These are phyloP conservation scores for Aleiodes sp. DNA, from an alignment of 1,140 invertebrate genomes.

Conservation along the genomic window DNA sequence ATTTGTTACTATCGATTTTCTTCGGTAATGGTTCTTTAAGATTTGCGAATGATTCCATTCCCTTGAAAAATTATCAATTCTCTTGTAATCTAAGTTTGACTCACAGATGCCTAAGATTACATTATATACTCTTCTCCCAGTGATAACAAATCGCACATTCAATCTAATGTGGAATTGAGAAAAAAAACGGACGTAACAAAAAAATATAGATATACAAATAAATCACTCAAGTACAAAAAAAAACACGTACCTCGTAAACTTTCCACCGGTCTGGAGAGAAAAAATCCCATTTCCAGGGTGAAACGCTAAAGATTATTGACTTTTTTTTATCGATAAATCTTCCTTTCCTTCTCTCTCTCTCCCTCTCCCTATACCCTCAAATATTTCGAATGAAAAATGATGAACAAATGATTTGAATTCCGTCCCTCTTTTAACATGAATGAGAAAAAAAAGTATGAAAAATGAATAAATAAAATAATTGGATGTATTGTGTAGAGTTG, in stretches of 20 bases:
- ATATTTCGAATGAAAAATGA: too few relatives aligned
- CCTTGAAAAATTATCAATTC: background rate
- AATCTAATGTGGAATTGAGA: background rate
- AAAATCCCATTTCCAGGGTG: constrained; percentile 22
- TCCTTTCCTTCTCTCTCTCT: too few relatives aligned
- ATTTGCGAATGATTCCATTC: too few relatives aligned
- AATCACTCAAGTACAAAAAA: background rate
- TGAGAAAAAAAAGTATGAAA: too few relatives aligned
- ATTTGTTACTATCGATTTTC: too few relatives aligned
- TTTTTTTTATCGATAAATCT: background rate
- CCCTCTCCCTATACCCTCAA: too few relatives aligned
- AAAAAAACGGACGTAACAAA: background rate
- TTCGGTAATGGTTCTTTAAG: too few relatives aligned
- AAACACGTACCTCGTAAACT: constrained; percentile 26
- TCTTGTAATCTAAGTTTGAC: background rate
- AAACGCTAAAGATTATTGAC: background rate
- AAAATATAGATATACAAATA: background rate
- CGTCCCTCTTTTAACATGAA: too few relatives aligned
- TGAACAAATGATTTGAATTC: background rate
- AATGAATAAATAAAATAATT: background rate
- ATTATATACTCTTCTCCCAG: background rate
- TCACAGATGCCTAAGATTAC: background rate
- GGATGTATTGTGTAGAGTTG: background rate
- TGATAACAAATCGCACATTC: background rate
- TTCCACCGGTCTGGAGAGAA: constrained; percentile 21